A percentile compares a stretch with the other conserved stretches of the same genome.
phyloP scores from a whole-genome alignment of 2,888 invertebrate species.

The Brenthis ino region DNA sequence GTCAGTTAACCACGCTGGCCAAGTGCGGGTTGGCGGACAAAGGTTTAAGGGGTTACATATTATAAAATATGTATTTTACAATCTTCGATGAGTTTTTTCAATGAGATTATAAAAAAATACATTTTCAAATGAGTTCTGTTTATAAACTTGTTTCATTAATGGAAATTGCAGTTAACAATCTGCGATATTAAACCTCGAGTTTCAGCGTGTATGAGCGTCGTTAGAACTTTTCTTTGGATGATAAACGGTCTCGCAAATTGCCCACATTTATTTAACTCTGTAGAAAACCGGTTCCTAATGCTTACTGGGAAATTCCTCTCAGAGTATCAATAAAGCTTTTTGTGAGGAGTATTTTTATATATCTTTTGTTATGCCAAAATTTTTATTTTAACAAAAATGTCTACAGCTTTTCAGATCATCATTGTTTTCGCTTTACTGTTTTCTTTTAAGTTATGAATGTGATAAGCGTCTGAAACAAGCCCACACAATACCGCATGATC shows the following conservation, averaged over 20 bases:
- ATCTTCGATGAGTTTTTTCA: not conserved
- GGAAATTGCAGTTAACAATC: slow-evolving; percentile 18
- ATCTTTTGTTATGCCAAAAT: not conserved
- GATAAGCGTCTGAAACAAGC: too few relatives aligned
- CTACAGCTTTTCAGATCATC: not conserved
- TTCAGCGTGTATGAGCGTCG: slow-evolving; percentile 68
- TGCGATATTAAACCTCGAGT: slow-evolving; percentile 64
- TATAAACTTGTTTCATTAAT: slow-evolving; percentile 20
- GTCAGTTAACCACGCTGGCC: too few relatives aligned
- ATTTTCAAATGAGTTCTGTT: not conserved
- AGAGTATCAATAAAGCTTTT: slow-evolving; percentile 44
- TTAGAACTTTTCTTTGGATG: slow-evolving; percentile 79
- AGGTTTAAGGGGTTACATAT: too few relatives aligned
- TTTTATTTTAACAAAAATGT: not conserved
- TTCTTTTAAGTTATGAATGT: not conserved
- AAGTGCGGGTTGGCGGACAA: too few relatives aligned
- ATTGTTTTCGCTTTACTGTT: not conserved
- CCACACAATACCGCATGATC: too few relatives aligned
- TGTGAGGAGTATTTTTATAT: slow-evolving; percentile 40
- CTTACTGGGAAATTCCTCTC: slow-evolving; percentile 60
- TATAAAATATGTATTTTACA: slow-evolving; percentile 3
- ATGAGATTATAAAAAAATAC: not conserved
- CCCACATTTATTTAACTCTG: slow-evolving; percentile 72
- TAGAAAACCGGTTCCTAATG: slow-evolving; percentile 68
- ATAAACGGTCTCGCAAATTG: slow-evolving; percentile 78